These are phyloP conservation scores for Ceratina australensis DNA, from an alignment of 1,140 invertebrate species.

Conservation along the genomic window DNA sequence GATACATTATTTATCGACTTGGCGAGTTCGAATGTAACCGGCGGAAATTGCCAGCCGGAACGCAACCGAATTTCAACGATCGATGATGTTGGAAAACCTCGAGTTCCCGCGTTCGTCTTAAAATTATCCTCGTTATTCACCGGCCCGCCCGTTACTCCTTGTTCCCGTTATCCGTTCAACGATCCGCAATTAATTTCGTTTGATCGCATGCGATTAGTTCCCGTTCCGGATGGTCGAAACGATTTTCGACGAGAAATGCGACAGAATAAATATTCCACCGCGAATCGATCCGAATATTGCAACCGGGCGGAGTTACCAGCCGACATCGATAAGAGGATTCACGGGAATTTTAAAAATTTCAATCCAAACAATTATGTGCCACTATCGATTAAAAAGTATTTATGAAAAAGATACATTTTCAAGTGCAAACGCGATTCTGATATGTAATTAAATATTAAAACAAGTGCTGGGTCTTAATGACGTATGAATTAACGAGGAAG, in stretches of 20 bases:
- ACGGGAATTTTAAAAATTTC: not conserved
- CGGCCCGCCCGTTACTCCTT: not conserved
- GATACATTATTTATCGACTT: constrained; percentile 61
- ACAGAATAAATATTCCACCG: not conserved
- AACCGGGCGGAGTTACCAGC: not conserved
- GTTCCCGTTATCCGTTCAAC: not conserved
- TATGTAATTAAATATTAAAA: not conserved
- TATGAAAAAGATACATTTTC: not conserved
- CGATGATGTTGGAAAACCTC: not conserved
- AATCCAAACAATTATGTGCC: not conserved
- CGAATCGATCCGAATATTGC: not conserved
- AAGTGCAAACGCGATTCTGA: not conserved
- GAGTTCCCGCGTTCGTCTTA: not conserved
- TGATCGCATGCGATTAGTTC: too few relatives aligned
- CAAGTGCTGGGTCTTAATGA: not conserved
- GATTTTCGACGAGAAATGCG: not conserved
- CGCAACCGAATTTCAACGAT: constrained; percentile 34
- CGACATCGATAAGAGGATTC: not conserved
- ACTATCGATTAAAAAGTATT: constrained; percentile 5
- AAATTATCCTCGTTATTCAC: not conserved
- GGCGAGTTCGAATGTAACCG: constrained; percentile 31
- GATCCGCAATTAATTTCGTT: constrained; percentile 1
- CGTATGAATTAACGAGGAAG: not conserved
- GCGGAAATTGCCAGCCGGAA: constrained; percentile 25
- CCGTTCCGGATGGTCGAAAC: not conserved